A percentile compares a stretch with the other conserved stretches of the same genome.
These are phyloP conservation scores for Ecliptopera silaceata DNA, from an alignment of 2,888 invertebrate genomes.

Conservation along the genomic window DNA sequence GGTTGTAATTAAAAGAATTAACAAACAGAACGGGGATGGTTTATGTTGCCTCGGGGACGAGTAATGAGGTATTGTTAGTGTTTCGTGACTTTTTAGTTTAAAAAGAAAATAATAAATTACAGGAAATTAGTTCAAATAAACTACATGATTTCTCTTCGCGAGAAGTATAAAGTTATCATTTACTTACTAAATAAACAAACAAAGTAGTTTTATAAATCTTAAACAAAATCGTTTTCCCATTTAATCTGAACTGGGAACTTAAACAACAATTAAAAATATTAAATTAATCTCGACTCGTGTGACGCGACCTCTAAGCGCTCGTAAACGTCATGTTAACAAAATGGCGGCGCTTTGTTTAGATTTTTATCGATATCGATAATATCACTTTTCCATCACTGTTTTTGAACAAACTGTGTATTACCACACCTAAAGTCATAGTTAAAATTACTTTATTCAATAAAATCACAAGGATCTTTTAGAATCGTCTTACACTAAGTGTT, in stretches of 20 bases:
- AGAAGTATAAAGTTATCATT: no score
- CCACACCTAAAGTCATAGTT: no score
- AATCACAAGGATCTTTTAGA: no score
- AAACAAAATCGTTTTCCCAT: constrained; percentile 57
- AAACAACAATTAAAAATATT: constrained; percentile 67
- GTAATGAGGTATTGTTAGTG: constrained; percentile 51
- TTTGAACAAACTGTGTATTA: no score
- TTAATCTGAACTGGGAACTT: constrained; percentile 59
- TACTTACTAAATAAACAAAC: constrained; percentile 32
- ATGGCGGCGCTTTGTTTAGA: constrained; percentile 44
- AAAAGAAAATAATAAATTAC: neutral
- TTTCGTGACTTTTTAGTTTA: neutral
- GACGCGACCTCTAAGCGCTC: constrained; percentile 39
- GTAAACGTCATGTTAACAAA: constrained; percentile 61
- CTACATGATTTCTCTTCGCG: no score
- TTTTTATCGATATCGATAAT: constrained; percentile 45
- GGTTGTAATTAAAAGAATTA: constrained; percentile 70
- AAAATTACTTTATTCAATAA: no score
- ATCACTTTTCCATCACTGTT: constrained; percentile 5
- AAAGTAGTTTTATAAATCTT: constrained; percentile 29
- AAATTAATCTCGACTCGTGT: constrained; percentile 57
- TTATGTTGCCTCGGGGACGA: constrained; percentile 55
- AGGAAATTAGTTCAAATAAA: neutral
- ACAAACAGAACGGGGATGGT: constrained; percentile 64
- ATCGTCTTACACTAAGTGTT: no score